Evolutionary conservation across 2,113 vertebrate genomes (phyloP), one percentile per base, ranked within the genome.

Genomic region (Ceyx melanurus): DNA sequence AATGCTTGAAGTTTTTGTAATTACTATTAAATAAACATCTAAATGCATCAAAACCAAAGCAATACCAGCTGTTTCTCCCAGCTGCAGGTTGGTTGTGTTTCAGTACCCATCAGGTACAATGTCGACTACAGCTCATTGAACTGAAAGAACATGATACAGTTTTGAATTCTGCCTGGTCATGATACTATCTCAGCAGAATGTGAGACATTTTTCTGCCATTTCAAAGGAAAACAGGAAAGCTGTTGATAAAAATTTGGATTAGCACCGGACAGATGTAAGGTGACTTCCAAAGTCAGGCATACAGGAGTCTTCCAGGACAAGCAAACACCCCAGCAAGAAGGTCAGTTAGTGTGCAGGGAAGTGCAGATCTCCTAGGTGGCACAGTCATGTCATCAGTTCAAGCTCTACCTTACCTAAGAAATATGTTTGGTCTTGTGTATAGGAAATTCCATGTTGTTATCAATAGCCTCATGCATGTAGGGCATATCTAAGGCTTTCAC

Each of bases 321-420:
- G 29, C 45, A 43, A 42, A 23, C 8, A 7, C 25, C 10, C 28
- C 1, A 0, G 9, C 29, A 66, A 71, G 15, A 50, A 22, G 19
- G 33, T 66, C 37, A 11, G n/a, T 21, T 0, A 1, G 6, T 35
- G 4, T 1, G 0, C 6, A 11, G 54, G 67, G 5, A 37, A 64
- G 35, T 10, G 11, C 43, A 19, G 6, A 29, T 80, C 16, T 65
- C 23, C 18, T 6, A 6, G 9, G 18, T 56, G 12, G 23, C n/a
- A 45, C 9, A 35, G 21, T n/a, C 5, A 0, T 17, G 29, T 15
- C 18, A 28, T 40, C 45, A 35, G 31, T 4, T 78, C 33, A 70
- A 46, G 40, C 11, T 54, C 26, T 20, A 13, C 12, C 31, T 33
- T 50, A 22, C 5, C 9, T 7, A 22, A 67, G 40, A 82, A 61